Percentiles rank a stretch among this genome's conserved stretches.
phyloP scores from a whole-genome alignment of 2,797 vertebrate species.

The Myotis vivesi region DNA sequence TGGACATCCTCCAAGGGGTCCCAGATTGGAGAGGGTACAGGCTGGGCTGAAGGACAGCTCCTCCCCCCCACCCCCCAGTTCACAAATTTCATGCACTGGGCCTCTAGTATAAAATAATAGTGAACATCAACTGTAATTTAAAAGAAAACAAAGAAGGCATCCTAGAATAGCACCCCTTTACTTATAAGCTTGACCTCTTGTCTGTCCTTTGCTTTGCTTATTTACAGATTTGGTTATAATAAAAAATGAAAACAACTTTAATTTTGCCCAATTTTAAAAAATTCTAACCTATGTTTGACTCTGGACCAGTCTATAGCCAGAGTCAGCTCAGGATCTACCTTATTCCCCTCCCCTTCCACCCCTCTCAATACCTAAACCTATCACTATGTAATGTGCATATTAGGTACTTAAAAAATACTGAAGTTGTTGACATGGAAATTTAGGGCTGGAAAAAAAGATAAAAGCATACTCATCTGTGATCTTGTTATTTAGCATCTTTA shows the following conservation, averaged over 20 bases:
- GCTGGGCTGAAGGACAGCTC: too few species aligned
- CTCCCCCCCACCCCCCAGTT: accelerated
- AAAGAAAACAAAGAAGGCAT: background rate
- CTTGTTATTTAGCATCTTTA: background rate
- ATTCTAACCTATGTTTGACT: background rate
- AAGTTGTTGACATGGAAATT: background rate
- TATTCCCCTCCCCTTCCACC: background rate
- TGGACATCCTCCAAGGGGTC: too few species aligned
- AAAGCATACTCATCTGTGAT: background rate
- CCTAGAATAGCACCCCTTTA: background rate
- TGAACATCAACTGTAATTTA: background rate
- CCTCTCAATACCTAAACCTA: background rate
- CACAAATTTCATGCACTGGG: too few species aligned
- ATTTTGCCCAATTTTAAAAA: background rate
- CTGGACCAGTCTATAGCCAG: background rate
- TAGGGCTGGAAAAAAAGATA: background rate
- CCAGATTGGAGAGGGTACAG: too few species aligned
- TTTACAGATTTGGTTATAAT: background rate
- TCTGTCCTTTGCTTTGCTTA: background rate
- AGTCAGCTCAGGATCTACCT: background rate
- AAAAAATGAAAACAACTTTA: conserved; percentile 17
- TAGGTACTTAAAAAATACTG: background rate
- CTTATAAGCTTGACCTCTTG: background rate
- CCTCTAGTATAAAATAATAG: background rate
- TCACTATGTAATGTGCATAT: background rate